A percentile compares a stretch with the other conserved stretches of the same genome.
Evolutionary conservation across 2,797 vertebrate species (phyloP).

Genomic region (Malacoctenus gilli): DNA sequence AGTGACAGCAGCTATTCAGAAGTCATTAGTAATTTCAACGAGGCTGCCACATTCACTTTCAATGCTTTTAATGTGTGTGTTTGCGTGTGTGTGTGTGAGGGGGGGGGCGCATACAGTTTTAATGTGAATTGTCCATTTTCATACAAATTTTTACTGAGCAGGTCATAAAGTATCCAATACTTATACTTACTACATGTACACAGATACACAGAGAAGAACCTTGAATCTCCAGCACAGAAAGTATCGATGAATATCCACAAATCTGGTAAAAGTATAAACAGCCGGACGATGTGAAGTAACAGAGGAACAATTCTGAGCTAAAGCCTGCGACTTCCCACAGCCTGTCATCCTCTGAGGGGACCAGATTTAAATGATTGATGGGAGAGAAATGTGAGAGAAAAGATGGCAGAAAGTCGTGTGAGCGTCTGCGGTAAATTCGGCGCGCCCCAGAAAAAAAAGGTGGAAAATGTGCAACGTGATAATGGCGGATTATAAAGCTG

Average conservation of each 20-base stretch:
- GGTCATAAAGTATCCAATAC: too few relatives aligned
- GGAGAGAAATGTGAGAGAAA: constrained; percentile 22
- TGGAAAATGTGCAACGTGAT: constrained; percentile 25
- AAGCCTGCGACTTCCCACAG: constrained; percentile 27
- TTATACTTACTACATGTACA: too few relatives aligned
- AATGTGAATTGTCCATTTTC: too few relatives aligned
- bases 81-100: too few relatives aligned
- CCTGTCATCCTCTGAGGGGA: constrained; percentile 1
- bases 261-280: background rate
- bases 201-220: too few relatives aligned
- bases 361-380: constrained; percentile 31
- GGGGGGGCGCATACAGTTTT: too few relatives aligned
- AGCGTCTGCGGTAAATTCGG: constrained; percentile 30
- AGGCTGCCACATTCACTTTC: too few relatives aligned
- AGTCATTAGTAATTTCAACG: too few relatives aligned
- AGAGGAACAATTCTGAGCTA: background rate
- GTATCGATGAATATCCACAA: background rate
- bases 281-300: background rate
- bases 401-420: constrained; percentile 11
- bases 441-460: constrained; percentile 27
- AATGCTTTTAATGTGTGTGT: too few relatives aligned
- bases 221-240: constrained; percentile 1
- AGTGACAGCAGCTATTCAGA: too few relatives aligned
- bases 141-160: too few relatives aligned
- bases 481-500: constrained; percentile 1